Percentiles rank a stretch among this genome's conserved stretches.
phyloP scores from a whole-genome alignment of 2,113 vertebrate species.

The Carollia perspicillata region DNA sequence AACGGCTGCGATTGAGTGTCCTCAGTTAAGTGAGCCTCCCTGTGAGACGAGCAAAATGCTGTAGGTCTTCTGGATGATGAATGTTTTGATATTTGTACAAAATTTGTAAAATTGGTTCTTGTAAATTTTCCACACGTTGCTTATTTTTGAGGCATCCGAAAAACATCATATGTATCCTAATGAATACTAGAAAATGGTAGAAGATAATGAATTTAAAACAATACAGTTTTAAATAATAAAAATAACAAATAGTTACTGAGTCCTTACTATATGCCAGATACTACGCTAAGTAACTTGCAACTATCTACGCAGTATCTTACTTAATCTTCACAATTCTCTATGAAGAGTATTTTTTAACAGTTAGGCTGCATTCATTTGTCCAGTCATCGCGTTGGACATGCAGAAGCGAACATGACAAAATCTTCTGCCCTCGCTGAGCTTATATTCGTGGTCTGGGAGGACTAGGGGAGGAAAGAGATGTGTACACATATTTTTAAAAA shows the following conservation, averaged over 20 bases:
- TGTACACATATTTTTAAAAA: background rate
- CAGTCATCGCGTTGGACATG: background rate
- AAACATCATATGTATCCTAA: constrained; percentile 58
- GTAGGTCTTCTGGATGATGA: constrained; percentile 83
- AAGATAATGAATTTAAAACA: background rate
- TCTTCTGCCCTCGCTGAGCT: background rate
- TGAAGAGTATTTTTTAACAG: background rate
- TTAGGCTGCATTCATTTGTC: background rate
- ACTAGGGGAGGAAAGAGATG: background rate
- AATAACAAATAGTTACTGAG: background rate
- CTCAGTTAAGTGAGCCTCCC: constrained; percentile 91
- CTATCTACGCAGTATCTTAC: background rate
- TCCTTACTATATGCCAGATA: background rate
- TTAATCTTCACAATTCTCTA: background rate
- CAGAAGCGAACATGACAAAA: background rate
- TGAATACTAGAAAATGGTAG: background rate
- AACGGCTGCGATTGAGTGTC: constrained; percentile 90
- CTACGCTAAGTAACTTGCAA: background rate
- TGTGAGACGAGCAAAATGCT: constrained; percentile 89
- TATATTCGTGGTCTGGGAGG: background rate
- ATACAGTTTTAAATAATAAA: constrained; percentile 27
- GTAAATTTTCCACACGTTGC: constrained; percentile 89
- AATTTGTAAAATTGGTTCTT: constrained; percentile 91
- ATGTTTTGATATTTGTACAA: constrained; percentile 88
- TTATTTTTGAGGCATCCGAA: constrained; percentile 89